Base-by-base conservation (phyloP, 1,140 invertebrate genomes). In the Matsumurasca onukii region DNA sequence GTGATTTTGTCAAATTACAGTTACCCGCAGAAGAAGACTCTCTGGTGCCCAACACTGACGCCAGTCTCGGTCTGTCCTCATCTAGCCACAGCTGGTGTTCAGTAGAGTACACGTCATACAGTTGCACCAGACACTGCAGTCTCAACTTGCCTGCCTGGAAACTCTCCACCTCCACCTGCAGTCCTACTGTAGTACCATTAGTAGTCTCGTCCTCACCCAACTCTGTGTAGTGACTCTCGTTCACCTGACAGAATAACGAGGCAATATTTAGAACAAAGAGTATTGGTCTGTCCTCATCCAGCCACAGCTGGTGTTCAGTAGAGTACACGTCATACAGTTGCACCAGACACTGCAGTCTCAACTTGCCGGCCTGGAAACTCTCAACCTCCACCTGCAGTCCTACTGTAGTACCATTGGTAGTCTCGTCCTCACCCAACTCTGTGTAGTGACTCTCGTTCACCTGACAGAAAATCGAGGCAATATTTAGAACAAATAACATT, bases 61-160 rank as follows among this genome's bases (percentile, higher is more conserved):
- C 86, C 27, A 88, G 82, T 77, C 86, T 82, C 31, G 87, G 87
- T 71, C 84, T 81, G 78, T 88, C 86, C 76, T 88, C 86, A 17
- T 39, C 34, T 29, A 65, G 34, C 31, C 31, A 65, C 2, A 39
- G 9, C 20, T 65, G 34, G 2, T 9, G 17, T 20, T 12, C 24
- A 20, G 31, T 65, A 22, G 34, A 48, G 34, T 65, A 65, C 20
- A 65, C 62, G 22, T 65, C 39, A 24, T 65, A 65, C 24, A 45
- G 17, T n/a, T 31, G 12, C 17, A 39, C 34, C 31, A 65, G 9
- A 65, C 62, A 65, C 31, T 39, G 31, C 27, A 65, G n/a, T 24
- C 24, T 45, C 34, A 65, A 15, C 22, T 31, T 65, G n/a, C 62
- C 62, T 12, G 34, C 62, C 22, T 45, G 9, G 62, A 31, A 65